Evolutionary conservation across 1,140 invertebrate species (phyloP).

Genomic region (Leptinotarsa lineolata): DNA sequence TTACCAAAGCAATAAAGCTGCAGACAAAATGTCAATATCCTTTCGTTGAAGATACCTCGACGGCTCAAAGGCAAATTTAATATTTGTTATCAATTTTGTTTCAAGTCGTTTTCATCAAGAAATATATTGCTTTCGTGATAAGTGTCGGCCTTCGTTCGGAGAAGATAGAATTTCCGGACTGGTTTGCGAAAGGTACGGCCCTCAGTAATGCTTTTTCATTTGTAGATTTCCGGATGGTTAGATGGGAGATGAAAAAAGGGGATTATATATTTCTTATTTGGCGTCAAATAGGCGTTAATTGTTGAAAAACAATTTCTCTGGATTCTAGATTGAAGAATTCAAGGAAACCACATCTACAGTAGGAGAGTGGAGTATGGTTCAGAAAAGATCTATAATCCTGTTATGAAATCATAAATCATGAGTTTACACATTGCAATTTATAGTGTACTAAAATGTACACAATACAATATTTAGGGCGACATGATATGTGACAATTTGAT

Average conservation of each 20-base stretch:
- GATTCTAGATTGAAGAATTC: too few relatives aligned
- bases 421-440: too few relatives aligned
- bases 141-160: neutral
- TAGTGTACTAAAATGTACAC: too few relatives aligned
- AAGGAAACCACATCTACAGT: too few relatives aligned
- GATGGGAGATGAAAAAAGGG: neutral
- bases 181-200: neutral
- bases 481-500: too few relatives aligned
- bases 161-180: neutral
- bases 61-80: neutral
- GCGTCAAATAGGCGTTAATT: neutral
- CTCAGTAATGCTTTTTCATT: neutral
- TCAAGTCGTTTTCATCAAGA: constrained; percentile 8
- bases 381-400: too few relatives aligned
- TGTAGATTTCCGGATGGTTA: neutral
- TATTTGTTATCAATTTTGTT: constrained; percentile 4
- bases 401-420: too few relatives aligned
- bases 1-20: neutral
- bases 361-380: too few relatives aligned
- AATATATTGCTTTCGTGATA: constrained; percentile 4
- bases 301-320: too few relatives aligned
- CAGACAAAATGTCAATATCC: constrained; percentile 6
- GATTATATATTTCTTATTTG: neutral
- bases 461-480: too few relatives aligned
- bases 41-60: neutral